phyloP scores from a whole-genome alignment of 2,113 vertebrate genomes.

The Microcebus tavaratra region DNA sequence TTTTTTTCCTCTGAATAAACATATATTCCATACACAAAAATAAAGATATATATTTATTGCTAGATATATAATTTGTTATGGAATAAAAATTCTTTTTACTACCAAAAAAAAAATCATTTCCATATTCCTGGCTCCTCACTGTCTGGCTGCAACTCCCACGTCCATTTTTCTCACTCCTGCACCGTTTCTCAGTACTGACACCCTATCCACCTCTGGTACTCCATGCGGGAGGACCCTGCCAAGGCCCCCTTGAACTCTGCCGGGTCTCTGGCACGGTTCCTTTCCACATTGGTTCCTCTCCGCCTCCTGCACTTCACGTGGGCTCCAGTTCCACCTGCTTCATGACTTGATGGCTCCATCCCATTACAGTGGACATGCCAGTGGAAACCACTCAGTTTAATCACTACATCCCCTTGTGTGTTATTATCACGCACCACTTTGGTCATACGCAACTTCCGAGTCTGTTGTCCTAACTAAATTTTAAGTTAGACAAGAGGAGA shows the following conservation, averaged over 20 bases:
- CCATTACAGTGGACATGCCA: not conserved
- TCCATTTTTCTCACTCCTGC: not conserved
- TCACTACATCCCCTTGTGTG: not conserved
- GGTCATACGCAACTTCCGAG: not conserved
- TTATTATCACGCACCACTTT: not conserved
- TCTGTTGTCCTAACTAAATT: not conserved
- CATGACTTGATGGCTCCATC: too few species aligned
- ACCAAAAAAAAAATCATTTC: not conserved
- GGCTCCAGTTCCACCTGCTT: not conserved
- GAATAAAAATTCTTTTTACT: not conserved
- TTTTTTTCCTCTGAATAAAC: not conserved
- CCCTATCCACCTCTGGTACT: rapidly evolving
- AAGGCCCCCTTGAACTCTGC: not conserved
- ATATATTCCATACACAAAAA: not conserved
- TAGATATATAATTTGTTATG: not conserved
- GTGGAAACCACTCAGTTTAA: not conserved
- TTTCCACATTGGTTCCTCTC: not conserved
- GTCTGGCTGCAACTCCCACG: too few species aligned
- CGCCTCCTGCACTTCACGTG: not conserved
- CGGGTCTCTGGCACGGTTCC: not conserved
- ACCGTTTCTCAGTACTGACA: rapidly evolving
- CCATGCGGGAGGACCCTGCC: rapidly evolving
- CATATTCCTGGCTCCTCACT: too few species aligned
- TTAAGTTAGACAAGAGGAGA: not conserved
- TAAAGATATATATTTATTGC: too few species aligned